Base-by-base conservation (phyloP, 1,140 invertebrate genomes). In the Batillaria attramentaria region DNA sequence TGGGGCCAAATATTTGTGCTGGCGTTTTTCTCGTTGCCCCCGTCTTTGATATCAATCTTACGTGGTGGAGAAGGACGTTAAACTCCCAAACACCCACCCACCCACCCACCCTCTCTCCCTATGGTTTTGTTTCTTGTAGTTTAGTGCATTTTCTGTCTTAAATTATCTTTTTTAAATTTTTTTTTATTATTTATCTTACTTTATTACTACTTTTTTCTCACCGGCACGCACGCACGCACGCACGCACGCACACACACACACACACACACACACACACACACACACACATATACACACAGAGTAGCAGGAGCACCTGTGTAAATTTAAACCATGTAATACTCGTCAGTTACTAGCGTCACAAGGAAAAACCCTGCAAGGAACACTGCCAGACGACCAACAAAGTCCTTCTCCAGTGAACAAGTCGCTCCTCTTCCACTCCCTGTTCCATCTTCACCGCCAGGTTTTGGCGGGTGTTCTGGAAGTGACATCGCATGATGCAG, bases 231-330 rank as follows among this genome's bases (percentile, higher is more conserved):
- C n/a, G n/a, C n/a, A n/a, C n/a, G n/a, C n/a, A n/a, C n/a, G n/a
- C n/a, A n/a, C n/a, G n/a, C n/a, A n/a, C n/a, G n/a, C n/a, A n/a
- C n/a, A n/a, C n/a, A n/a, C n/a, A n/a, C 10, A 62, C 42, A 70
- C 68, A 70, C 41, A 70, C 41, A 70, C 68, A 70, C 68, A 46
- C 5, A 46, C 68, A 70, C 20, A 46, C 68, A 70, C 46, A 50
- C 46, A 50, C 46, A 13, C 46, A 50, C 46, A 50, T 24, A 50
- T 24, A 50, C 24, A 13, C 46, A 50, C 46, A 50, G 8, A 24
- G 24, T 24, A 50, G 24, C 10, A 10, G 24, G 8, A 50, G 10
- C 10, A 10, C 10, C 46, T 13, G 24, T 24, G 46, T 24, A 24
- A 24, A 24, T 42, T 43, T 20, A 70, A 35, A 46, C 66, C 39